Evolutionary conservation across 35 echinoderm and acorn worm species (phyloP), one percentile per base, ranked within the genome.

Genomic region (Holothuria glaberrima): DNA sequence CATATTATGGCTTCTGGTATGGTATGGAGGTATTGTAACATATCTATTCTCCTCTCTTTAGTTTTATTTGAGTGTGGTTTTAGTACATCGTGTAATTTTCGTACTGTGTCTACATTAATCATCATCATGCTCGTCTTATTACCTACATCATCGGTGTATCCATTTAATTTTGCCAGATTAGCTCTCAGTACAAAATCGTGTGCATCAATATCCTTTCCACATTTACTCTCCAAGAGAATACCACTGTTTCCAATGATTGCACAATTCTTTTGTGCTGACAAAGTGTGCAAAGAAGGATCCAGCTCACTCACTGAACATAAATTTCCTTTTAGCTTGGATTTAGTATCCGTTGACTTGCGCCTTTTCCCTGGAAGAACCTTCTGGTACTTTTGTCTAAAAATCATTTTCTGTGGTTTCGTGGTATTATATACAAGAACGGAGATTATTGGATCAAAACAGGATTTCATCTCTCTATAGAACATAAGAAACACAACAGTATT

Each of bases 201-300:
- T 14, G 32, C 6, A 31, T 91, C 59, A 58, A 91, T 91, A 3
- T 46, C 90, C 6, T 28, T 66, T 12, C 90, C 90, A 45, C 90
- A 91, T 50, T 31, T 22, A 71, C 90, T 91, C 16, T 86, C 65
- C 9, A 34, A 30, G 10, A 91, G 26, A 28, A 91, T 91, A 5
- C 90, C 90, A 54, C 75, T 68, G 32, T 86, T 91, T 29, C 90
- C 90, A 12, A 91, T 45, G 34, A 91, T 58, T 69, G 90, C 90
- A 68, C 90, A 91, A 44, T 75, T 75, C 4, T 24, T 24, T 44
- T 75, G 33, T 24, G 24, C 46, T 41, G 71, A 34, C 33, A 75
- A 41, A 44, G 71, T 75, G 35, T 75, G 33, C 9, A 75, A 75
- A 17, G 71, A 36, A 44, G 33, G 10, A 16, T 75, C 71, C 24